Evolutionary conservation across 2,888 invertebrate genomes (phyloP).

Genomic region (Anaspis maculata): DNA sequence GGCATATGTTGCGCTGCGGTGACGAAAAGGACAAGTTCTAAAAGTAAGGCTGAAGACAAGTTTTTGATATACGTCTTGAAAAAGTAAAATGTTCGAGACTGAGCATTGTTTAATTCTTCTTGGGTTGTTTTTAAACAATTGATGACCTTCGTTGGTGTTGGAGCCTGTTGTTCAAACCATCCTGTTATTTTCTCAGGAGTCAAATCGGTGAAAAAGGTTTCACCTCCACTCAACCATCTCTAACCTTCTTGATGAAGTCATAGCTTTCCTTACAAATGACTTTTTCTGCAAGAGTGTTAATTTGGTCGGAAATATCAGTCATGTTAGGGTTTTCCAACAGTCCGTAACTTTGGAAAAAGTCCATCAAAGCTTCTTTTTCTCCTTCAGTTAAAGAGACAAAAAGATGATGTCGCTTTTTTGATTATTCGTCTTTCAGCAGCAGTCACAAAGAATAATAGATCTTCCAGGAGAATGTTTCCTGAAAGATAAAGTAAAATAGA

Average conservation of each 20-base stretch:
- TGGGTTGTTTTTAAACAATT: background rate
- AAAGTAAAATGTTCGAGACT: constrained; percentile 1
- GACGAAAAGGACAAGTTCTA: background rate
- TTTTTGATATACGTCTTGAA: constrained; percentile 2
- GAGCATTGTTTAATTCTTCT: constrained; percentile 1
- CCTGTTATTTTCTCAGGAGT: background rate
- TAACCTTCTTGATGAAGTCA: constrained; percentile 3
- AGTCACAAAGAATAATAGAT: background rate
- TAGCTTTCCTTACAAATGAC: constrained; percentile 1
- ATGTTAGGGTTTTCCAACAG: constrained; percentile 1
- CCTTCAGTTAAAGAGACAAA: background rate
- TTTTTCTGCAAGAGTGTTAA: constrained; percentile 1
- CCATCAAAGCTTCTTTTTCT: constrained; percentile 2
- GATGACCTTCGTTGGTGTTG: constrained; percentile 1
- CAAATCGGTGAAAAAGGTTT: constrained; percentile 1
- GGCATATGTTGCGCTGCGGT: constrained; percentile 3
- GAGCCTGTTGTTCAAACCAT: background rate
- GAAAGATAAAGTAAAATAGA: background rate
- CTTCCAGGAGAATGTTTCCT: constrained; percentile 1
- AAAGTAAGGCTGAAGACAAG: background rate
- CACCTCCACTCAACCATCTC: constrained; percentile 1
- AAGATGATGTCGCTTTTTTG: constrained; percentile 1
- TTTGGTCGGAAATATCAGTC: constrained; percentile 1
- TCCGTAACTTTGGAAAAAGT: constrained; percentile 4
- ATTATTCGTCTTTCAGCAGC: background rate